Conservation (phyloP, 2,113 vertebrate species). For the Lampris incognitus region DNA sequence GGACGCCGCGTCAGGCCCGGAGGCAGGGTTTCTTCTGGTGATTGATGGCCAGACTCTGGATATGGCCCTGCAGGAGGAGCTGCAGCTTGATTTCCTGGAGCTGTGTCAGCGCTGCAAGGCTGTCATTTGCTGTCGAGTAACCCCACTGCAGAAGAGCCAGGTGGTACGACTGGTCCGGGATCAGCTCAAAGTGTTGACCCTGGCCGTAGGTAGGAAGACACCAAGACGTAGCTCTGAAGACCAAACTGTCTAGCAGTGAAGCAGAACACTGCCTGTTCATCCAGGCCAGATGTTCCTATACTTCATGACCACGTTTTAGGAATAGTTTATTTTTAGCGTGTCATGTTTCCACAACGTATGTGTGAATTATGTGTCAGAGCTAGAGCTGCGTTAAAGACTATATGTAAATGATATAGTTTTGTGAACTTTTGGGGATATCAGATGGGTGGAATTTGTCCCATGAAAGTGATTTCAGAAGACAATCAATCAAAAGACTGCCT, state of each 20-base stretch:
- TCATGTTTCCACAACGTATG: no score
- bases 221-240: no score
- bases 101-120: constrained; percentile 83
- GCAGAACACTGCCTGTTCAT: neutral
- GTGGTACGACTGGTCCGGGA: constrained; percentile 88
- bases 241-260: no score
- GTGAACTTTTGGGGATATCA: no score
- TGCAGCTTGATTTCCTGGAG: constrained; percentile 85
- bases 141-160: constrained; percentile 92
- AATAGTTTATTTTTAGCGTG: no score
- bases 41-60: constrained; percentile 87
- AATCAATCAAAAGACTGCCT: no score
- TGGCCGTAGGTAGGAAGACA: constrained; percentile 87
- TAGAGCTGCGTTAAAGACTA: no score
- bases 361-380: no score
- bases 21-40: constrained; percentile 76
- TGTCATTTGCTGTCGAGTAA: constrained; percentile 92
- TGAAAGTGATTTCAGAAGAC: no score
- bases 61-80: constrained; percentile 84
- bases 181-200: constrained; percentile 86
- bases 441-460: no score
- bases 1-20: neutral
- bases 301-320: no score
- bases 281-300: neutral
- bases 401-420: no score